Base-by-base conservation (phyloP, 2,888 invertebrate species). In the Cistogaster globosa region DNA sequence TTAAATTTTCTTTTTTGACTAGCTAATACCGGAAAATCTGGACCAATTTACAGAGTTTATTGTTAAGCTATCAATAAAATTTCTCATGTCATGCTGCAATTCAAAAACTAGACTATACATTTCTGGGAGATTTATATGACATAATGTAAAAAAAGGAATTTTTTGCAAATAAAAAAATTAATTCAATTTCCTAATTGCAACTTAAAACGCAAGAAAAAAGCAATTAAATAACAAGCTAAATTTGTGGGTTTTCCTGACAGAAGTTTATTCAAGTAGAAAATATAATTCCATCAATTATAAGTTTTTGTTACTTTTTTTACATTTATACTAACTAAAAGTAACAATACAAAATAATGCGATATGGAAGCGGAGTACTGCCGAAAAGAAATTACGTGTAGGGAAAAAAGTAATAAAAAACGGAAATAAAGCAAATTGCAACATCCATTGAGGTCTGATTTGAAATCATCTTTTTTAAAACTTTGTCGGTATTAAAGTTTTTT, bases 281-380 rank as follows among this genome's bases (percentile, higher is more conserved):
- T 71, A 76, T 84, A 80, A 80, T 84, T 80, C 80, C 72, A 84
- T 80, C 80, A 84, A 80, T 84, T 84, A 84, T 69, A 80, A 80
- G 68, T 57, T 77, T 80, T 75, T 76, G 57, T 67, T 65, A 55
- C 36, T 42, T 20, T 69, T 69, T 62, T 76, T n/a, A 42, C 45
- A 18, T 75, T 45, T 45, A 20, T 36, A 36, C 36, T 9, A 72
- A 48, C 53, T 36, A 53, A 55, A 20, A 53, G 53, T 55, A n/a
- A 82, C 62, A 67, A 60, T 58, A 79, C 20, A 78, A 68, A 20
- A 20, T 14, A 78, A 78, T 42, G 60, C 51, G 63, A 16, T 63
- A 57, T 20, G 18, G 20, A 14, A n/a, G 38, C 16, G 32, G 32
- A 45, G 18, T 8, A 51, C 14, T 14, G 45, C 12, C 6, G 45